A percentile compares a stretch with the other conserved stretches of the same genome.
These are phyloP conservation scores for Parnassius apollo DNA, from an alignment of 2,888 invertebrate species.

Conservation along the genomic window DNA sequence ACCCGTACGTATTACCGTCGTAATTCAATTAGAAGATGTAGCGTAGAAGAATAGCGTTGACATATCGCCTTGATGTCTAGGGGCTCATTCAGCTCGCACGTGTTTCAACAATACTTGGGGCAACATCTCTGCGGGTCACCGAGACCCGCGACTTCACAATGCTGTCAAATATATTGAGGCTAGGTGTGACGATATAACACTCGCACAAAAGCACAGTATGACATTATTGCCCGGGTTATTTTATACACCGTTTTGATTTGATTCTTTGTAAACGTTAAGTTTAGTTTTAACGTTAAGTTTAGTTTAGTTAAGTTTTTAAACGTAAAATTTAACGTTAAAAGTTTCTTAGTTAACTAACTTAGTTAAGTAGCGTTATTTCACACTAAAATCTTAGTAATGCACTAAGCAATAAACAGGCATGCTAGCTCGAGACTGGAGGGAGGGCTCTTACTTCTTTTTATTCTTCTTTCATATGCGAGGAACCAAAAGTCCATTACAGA, in stretches of 20 bases:
- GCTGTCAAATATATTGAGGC: constrained; percentile 67
- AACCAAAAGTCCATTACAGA: no score
- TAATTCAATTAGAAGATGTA: constrained; percentile 76
- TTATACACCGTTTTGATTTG: constrained; percentile 41
- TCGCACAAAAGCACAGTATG: constrained; percentile 68
- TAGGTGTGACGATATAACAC: constrained; percentile 61
- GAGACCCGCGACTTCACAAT: constrained; percentile 58
- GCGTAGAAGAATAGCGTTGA: constrained; percentile 72
- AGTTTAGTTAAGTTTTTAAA: no score
- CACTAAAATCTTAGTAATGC: no score
- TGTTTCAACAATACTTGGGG: constrained; percentile 61
- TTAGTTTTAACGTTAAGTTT: no score
- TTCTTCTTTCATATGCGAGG: no score
- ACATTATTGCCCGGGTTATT: constrained; percentile 50
- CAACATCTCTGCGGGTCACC: constrained; percentile 67
- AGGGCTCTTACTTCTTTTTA: no score
- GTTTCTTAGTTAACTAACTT: not conserved
- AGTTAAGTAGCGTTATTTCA: not conserved
- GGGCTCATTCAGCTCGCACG: constrained; percentile 72
- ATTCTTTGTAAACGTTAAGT: constrained; percentile 1
- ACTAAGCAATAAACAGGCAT: no score
- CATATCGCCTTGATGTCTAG: constrained; percentile 57
- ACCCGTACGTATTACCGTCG: constrained; percentile 58
- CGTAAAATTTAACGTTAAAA: constrained; percentile 1
- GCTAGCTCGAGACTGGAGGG: no score